These are phyloP conservation scores for Oryzias curvinotus DNA, from an alignment of 2,113 vertebrate species.

Conservation along the genomic window DNA sequence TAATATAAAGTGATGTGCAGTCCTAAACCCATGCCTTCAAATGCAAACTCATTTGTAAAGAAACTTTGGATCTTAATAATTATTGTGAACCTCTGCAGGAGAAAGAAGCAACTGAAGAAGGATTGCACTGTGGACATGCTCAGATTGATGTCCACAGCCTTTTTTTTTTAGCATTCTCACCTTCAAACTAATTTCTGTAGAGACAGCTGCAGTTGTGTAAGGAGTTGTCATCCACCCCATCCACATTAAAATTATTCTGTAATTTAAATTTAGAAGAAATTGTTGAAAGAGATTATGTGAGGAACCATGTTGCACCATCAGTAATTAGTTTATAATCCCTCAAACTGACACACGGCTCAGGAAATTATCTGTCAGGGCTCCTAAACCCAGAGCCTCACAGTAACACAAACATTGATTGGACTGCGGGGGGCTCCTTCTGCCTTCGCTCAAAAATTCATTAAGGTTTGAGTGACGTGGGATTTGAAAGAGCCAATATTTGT, in stretches of 20 bases:
- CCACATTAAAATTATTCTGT: not conserved
- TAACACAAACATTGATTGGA: constrained; percentile 3
- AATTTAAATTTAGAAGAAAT: not conserved
- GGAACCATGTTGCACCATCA: constrained; percentile 1
- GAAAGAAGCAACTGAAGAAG: too few relatives aligned
- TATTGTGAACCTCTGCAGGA: too few relatives aligned
- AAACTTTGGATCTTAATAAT: too few relatives aligned
- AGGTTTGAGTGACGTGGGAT: constrained; percentile 6
- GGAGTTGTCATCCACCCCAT: too few relatives aligned
- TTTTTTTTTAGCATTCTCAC: too few relatives aligned
- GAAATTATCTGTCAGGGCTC: constrained; percentile 2
- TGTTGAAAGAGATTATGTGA: constrained; percentile 5
- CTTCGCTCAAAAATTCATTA: not conserved
- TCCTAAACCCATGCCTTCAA: too few relatives aligned
- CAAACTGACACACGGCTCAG: not conserved
- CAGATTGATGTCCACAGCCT: too few relatives aligned
- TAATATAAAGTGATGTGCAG: too few relatives aligned
- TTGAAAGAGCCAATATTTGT: constrained; percentile 10
- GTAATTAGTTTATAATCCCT: constrained; percentile 9
- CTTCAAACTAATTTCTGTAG: too few relatives aligned
- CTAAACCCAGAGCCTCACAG: not conserved
- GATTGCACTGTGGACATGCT: too few relatives aligned
- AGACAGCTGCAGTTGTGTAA: too few relatives aligned
- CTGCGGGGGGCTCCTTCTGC: not conserved
- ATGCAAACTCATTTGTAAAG: too few relatives aligned